A percentile compares a stretch with the other conserved stretches of the same genome.
These are phyloP conservation scores for Lasiommata megera DNA, from an alignment of 2,888 invertebrate genomes.

Conservation along the genomic window DNA sequence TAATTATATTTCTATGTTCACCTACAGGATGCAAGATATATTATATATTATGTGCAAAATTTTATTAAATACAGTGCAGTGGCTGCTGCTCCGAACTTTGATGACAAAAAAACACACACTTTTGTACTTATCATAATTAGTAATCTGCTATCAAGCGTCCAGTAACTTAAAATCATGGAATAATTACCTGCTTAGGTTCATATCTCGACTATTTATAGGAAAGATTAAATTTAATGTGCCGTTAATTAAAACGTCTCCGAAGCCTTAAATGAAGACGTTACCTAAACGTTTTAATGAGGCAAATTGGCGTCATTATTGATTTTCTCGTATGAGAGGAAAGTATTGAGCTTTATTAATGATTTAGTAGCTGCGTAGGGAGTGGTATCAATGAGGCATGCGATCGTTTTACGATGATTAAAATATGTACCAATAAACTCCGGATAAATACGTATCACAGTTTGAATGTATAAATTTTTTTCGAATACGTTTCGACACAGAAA, in stretches of 20 bases:
- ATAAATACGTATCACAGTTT: conserved; percentile 22
- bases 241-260: background rate
- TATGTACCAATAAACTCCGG: conserved; percentile 29
- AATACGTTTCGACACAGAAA: conserved; percentile 11
- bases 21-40: too few species aligned
- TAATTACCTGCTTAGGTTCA: too few species aligned
- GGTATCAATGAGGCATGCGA: conserved; percentile 31
- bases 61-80: too few species aligned
- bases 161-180: too few species aligned
- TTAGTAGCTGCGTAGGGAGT: conserved; percentile 32
- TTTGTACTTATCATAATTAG: too few species aligned
- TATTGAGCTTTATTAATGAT: conserved; percentile 34
- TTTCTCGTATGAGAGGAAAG: conserved; percentile 22
- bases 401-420: conserved; percentile 39
- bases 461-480: conserved; percentile 18
- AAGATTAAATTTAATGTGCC: too few species aligned
- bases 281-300: conserved; percentile 16
- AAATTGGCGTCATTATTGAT: conserved; percentile 23
- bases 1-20: too few species aligned
- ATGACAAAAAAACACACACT: too few species aligned
- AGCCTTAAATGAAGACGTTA: background rate
- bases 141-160: too few species aligned
- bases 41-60: too few species aligned
- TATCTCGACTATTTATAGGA: too few species aligned
- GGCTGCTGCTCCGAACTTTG: too few species aligned